Evolutionary conservation across 2,113 vertebrate genomes (phyloP).

Genomic region (Ifrita kowaldi): DNA sequence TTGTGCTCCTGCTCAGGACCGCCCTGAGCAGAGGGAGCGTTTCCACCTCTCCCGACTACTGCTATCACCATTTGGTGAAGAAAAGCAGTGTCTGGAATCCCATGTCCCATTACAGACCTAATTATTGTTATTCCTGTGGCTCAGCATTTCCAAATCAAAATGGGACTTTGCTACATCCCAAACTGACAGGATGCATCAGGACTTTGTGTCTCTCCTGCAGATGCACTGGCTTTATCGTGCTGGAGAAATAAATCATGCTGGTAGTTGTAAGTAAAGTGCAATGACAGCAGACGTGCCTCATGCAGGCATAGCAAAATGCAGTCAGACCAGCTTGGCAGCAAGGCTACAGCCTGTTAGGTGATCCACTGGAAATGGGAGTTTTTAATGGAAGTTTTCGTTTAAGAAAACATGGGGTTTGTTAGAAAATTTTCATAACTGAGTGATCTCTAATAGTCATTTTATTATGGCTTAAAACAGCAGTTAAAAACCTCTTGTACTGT

Average conservation of each 20-base stretch:
- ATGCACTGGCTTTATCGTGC: not conserved
- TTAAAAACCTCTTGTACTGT: not conserved
- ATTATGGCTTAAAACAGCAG: not conserved
- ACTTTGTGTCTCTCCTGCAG: not conserved
- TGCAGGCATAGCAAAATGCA: not conserved
- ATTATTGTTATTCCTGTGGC: not conserved
- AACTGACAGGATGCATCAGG: not conserved
- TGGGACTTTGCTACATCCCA: not conserved
- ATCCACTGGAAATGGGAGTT: not conserved
- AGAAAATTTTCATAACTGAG: not conserved
- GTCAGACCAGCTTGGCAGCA: accelerated
- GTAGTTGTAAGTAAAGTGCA: not conserved
- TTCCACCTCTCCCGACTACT: not conserved
- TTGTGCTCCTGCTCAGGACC: not conserved
- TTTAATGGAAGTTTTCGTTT: not conserved
- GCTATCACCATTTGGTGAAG: too few species aligned
- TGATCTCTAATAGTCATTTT: not conserved
- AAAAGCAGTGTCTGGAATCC: not conserved
- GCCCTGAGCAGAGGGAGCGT: not conserved
- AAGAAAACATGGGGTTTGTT: not conserved
- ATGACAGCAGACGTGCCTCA: accelerated
- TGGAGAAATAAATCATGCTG: not conserved
- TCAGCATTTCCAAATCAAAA: not conserved
- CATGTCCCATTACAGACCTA: not conserved
- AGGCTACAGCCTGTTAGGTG: not conserved